Percentiles rank a stretch among this genome's conserved stretches.
These are phyloP conservation scores for Chaetura pelagica DNA, from an alignment of 2,113 vertebrate genomes.

Conservation along the genomic window DNA sequence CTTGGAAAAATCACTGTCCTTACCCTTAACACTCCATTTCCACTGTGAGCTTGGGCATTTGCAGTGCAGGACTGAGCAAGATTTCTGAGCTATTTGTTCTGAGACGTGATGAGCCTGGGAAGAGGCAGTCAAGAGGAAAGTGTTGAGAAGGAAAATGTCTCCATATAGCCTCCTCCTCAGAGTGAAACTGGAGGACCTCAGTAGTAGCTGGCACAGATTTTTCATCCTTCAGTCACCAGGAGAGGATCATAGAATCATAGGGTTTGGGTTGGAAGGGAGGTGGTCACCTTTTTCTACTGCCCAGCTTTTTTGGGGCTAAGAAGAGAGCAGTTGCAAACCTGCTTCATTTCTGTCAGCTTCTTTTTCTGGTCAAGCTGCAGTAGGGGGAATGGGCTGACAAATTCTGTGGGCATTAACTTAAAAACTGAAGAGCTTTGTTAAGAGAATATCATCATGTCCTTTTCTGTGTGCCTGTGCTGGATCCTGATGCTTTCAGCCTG, in stretches of 20 bases:
- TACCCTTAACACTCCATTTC: not conserved
- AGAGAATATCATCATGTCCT: accelerated
- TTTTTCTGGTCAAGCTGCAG: not conserved
- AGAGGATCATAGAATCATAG: too few species aligned
- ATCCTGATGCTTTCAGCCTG: not conserved
- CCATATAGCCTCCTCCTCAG: not conserved
- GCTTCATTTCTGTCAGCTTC: not conserved
- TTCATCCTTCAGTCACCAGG: not conserved
- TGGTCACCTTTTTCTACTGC: not conserved
- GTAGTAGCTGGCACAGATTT: not conserved
- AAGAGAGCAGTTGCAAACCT: not conserved
- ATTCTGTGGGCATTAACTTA: not conserved
- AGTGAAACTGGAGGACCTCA: not conserved
- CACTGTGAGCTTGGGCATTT: not conserved
- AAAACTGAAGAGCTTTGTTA: not conserved
- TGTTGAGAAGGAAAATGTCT: not conserved
- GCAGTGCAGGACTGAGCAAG: not conserved
- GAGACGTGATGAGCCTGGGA: not conserved
- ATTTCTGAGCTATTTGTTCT: not conserved
- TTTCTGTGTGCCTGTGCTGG: not conserved
- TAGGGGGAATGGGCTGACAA: not conserved
- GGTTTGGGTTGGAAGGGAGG: not conserved
- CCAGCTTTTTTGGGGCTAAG: accelerated
- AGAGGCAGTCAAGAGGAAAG: not conserved
- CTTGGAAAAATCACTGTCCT: accelerated